Evolutionary conservation across 2,888 invertebrate species (phyloP).

Genomic region (Willowsia nigromaculata): DNA sequence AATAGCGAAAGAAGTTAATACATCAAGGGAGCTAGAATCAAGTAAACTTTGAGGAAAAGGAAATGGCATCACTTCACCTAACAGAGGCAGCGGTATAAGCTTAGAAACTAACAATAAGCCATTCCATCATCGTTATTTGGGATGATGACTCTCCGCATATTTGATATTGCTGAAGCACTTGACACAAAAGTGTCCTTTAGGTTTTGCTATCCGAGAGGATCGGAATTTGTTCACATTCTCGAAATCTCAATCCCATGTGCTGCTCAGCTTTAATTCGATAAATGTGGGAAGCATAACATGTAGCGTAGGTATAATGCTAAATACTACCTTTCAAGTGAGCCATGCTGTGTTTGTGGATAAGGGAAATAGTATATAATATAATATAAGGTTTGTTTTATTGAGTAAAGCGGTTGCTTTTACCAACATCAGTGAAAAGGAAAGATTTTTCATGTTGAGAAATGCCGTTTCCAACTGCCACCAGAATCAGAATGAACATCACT

Average conservation of each 20-base stretch:
- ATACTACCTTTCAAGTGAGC: neutral
- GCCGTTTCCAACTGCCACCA: neutral
- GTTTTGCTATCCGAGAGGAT: slow-evolving; percentile 21
- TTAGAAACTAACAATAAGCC: neutral
- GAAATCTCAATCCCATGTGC: neutral
- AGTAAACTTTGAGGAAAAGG: neutral
- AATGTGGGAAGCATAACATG: neutral
- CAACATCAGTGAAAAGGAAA: neutral
- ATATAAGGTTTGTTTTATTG: neutral
- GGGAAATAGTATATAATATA: slow-evolving; percentile 5
- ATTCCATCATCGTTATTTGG: slow-evolving; percentile 20
- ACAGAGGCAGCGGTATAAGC: neutral
- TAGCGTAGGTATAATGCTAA: neutral
- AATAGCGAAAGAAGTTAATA: neutral
- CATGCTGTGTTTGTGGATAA: neutral
- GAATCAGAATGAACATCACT: neutral
- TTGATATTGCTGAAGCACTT: slow-evolving; percentile 30
- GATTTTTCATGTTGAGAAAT: slow-evolving; percentile 14
- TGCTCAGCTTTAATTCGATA: neutral
- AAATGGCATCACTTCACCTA: neutral
- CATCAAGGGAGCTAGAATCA: neutral
- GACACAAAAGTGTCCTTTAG: slow-evolving; percentile 44
- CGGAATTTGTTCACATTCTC: slow-evolving; percentile 37
- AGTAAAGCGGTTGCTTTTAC: slow-evolving; percentile 26
- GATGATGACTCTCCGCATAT: slow-evolving; percentile 26